Conservation (phyloP, 2,113 vertebrate genomes). For the Dendropsophus ebraccatus region DNA sequence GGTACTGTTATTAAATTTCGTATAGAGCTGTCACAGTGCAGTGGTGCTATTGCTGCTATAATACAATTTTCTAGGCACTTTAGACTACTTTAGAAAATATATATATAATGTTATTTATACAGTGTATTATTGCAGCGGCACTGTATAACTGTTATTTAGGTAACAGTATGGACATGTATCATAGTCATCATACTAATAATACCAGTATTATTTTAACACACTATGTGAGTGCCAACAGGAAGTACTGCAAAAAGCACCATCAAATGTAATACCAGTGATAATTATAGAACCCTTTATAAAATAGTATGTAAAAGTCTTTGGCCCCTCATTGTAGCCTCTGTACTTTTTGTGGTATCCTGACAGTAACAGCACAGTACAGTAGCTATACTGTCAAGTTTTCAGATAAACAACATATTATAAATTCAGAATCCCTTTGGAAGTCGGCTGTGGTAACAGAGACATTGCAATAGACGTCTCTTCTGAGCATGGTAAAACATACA, state of each 20-base stretch:
- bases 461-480: slow-evolving; percentile 73
- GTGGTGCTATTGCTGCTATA: background rate
- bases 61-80: no score
- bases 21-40: background rate
- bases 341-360: background rate
- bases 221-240: background rate
- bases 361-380: background rate
- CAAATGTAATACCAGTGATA: background rate
- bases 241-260: background rate
- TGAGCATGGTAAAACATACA: slow-evolving; percentile 79
- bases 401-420: slow-evolving; percentile 58
- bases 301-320: background rate
- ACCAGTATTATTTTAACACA: background rate
- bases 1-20: no score
- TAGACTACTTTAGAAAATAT: no score
- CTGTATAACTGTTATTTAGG: no score
- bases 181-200: no score
- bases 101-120: no score
- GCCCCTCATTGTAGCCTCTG: background rate
- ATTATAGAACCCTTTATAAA: background rate
- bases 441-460: slow-evolving; percentile 73
- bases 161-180: no score
- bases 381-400: background rate
- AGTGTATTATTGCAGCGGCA: no score
- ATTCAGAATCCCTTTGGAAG: slow-evolving; percentile 58